Evolutionary conservation across 2,113 vertebrate species (phyloP).

Genomic region (Catharus minimus): DNA sequence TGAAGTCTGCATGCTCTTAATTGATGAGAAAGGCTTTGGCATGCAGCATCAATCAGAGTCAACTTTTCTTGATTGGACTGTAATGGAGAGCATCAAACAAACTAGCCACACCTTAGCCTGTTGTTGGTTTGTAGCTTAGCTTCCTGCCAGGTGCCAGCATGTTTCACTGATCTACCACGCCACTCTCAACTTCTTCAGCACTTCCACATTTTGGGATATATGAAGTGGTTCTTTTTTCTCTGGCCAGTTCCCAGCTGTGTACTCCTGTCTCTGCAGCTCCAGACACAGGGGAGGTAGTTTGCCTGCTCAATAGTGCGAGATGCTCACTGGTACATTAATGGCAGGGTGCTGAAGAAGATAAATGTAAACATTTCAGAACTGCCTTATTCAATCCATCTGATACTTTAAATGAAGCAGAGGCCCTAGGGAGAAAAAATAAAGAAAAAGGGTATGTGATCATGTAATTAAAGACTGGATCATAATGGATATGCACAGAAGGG

Average conservation of each 20-base stretch:
- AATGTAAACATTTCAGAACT: constrained; percentile 12
- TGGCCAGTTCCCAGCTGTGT: not conserved
- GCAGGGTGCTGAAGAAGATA: not conserved
- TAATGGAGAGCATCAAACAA: not conserved
- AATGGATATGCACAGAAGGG: not conserved
- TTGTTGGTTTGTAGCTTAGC: not conserved
- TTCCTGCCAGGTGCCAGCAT: not conserved
- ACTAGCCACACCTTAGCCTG: fast-evolving
- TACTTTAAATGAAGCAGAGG: not conserved
- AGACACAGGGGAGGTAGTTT: not conserved
- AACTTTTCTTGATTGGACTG: not conserved
- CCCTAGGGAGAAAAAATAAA: constrained; percentile 8
- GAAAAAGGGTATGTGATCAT: not conserved
- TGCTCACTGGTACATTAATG: not conserved
- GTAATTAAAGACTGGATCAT: constrained; percentile 15
- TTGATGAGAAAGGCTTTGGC: not conserved
- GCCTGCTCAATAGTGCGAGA: not conserved
- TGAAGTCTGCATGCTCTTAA: not conserved
- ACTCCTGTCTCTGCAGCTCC: not conserved
- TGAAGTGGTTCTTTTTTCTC: not conserved
- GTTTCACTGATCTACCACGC: not conserved
- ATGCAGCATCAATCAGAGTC: not conserved
- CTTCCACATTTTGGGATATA: not conserved
- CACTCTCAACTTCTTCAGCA: not conserved
- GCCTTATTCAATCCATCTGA: not conserved